Percentiles rank a stretch among this genome's conserved stretches.
phyloP scores from a whole-genome alignment of 2,888 invertebrate species.

The Troglohyphantes excavatus region DNA sequence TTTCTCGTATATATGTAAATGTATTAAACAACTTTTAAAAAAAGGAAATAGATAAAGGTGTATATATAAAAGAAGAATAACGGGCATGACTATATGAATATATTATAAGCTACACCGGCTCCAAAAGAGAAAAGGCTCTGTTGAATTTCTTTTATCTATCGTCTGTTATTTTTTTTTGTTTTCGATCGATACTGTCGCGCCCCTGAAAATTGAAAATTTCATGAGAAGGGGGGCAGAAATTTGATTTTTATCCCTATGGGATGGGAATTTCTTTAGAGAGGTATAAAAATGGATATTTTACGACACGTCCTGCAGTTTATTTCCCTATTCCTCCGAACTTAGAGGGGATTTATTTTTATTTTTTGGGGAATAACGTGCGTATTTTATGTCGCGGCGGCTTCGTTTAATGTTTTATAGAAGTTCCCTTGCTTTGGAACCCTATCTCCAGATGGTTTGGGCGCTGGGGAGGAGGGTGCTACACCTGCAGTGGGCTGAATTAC shows the following conservation, averaged over 20 bases:
- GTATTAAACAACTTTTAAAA: background rate
- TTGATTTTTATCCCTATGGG: slow-evolving; percentile 54
- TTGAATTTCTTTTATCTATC: background rate
- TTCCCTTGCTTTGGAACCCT: no score
- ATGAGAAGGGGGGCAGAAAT: slow-evolving; percentile 39
- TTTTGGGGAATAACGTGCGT: background rate
- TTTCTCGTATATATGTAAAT: slow-evolving; percentile 46
- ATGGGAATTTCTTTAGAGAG: background rate
- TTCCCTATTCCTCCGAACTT: slow-evolving; percentile 7
- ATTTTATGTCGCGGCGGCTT: background rate
- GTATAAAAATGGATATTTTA: slow-evolving; percentile 57
- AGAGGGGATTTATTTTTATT: background rate
- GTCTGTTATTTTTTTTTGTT: background rate
- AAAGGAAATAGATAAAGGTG: background rate
- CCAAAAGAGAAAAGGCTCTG: slow-evolving; percentile 8
- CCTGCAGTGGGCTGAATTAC: no score
- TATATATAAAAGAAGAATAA: slow-evolving; percentile 21
- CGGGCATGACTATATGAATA: slow-evolving; percentile 47
- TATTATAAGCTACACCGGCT: slow-evolving; percentile 40
- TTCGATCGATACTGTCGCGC: slow-evolving; percentile 25
- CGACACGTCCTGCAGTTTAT: slow-evolving; percentile 36
- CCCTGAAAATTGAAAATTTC: slow-evolving; percentile 65
- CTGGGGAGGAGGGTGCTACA: no score
- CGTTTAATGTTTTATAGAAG: no score
- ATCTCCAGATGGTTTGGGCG: no score